A percentile compares a stretch with the other conserved stretches of the same genome.
phyloP scores from a whole-genome alignment of 2,888 invertebrate genomes.

The Isotomurus palustris region DNA sequence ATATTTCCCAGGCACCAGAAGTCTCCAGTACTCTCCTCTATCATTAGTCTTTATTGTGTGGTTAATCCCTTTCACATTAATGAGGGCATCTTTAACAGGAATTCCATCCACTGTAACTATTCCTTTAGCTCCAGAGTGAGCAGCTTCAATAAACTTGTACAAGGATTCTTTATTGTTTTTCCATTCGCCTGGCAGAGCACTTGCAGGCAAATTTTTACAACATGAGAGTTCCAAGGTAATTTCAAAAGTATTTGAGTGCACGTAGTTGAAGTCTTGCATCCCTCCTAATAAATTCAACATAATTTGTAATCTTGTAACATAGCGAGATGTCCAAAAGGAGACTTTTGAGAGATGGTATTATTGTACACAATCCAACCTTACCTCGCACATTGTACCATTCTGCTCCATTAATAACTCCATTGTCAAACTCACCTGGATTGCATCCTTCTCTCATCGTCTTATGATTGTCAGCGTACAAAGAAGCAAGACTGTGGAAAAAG shows the following conservation, averaged over 20 bases:
- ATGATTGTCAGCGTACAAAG: slow-evolving; percentile 68
- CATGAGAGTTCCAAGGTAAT: slow-evolving; percentile 95
- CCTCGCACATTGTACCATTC: slow-evolving; percentile 83
- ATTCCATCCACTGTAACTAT: not conserved
- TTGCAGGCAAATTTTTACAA: slow-evolving; percentile 79
- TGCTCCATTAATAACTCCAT: slow-evolving; percentile 87
- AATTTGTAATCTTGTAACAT: not conserved
- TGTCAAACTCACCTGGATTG: slow-evolving; percentile 67
- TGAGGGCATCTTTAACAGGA: not conserved
- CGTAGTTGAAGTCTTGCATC: slow-evolving; percentile 98
- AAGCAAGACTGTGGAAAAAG: slow-evolving; percentile 72
- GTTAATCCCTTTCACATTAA: not conserved
- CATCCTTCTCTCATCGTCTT: slow-evolving; percentile 66
- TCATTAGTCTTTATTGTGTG: not conserved
- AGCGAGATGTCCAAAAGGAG: too few species aligned
- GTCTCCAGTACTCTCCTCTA: slow-evolving; percentile 6
- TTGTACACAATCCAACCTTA: slow-evolving; percentile 17
- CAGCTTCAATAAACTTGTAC: not conserved
- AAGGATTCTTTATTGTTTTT: not conserved
- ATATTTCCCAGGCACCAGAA: slow-evolving; percentile 1
- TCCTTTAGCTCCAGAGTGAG: slow-evolving; percentile 3
- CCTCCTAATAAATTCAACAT: slow-evolving; percentile 62
- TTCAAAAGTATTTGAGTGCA: slow-evolving; percentile 90
- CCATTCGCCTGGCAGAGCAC: slow-evolving; percentile 72
- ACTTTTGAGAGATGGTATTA: too few species aligned